These are phyloP conservation scores for Paracentrotus lividus DNA, from an alignment of 53 echinoderm and acorn worm species.

Conservation along the genomic window DNA sequence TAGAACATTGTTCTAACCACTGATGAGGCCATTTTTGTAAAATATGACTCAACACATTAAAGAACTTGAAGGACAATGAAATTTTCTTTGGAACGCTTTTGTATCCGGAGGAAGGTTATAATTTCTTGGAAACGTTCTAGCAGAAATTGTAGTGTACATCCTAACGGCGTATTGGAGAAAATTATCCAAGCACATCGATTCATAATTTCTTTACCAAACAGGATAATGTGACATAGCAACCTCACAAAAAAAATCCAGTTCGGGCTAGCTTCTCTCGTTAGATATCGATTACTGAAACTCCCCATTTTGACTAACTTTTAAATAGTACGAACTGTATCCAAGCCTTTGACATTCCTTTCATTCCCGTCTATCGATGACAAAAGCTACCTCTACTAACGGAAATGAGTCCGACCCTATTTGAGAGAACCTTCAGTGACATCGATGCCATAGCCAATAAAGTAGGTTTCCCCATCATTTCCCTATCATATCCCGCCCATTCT, in stretches of 20 bases:
- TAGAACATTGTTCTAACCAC: no score
- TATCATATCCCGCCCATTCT: slow-evolving; percentile 35
- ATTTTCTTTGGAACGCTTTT: no score
- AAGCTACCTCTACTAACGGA: not conserved
- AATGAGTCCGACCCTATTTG: slow-evolving; percentile 33
- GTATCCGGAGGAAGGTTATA: no score
- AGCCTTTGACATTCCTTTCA: not conserved
- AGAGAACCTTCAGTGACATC: slow-evolving; percentile 37
- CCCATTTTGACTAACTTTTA: not conserved
- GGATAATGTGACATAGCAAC: not conserved
- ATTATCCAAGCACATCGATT: not conserved
- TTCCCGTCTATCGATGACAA: not conserved
- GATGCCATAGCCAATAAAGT: slow-evolving; percentile 40
- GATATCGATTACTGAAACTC: not conserved
- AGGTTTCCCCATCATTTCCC: slow-evolving; percentile 52
- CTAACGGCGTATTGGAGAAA: not conserved
- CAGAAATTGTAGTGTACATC: not conserved
- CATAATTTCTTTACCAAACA: not conserved
- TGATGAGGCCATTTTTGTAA: no score
- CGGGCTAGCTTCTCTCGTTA: not conserved
- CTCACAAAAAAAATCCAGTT: not conserved
- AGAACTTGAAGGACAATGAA: no score
- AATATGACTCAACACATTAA: no score
- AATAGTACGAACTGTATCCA: slow-evolving; percentile 10
- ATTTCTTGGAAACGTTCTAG: not conserved